These are phyloP conservation scores for Gallinago undulata DNA, from an alignment of 2,113 vertebrate species.

Conservation along the genomic window DNA sequence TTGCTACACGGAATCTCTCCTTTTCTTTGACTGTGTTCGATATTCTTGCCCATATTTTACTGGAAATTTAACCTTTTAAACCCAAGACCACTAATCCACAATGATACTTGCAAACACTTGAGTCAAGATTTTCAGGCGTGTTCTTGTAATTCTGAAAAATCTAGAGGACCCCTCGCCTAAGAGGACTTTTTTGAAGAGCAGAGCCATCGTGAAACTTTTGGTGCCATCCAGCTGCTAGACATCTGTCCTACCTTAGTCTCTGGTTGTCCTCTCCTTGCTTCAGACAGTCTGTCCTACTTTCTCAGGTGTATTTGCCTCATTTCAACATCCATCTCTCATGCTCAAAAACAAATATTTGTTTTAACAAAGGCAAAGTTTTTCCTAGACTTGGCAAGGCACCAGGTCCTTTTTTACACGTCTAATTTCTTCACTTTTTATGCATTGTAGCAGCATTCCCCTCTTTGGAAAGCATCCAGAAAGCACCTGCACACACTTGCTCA, in stretches of 20 bases:
- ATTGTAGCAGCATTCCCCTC: background rate
- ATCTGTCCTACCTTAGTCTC: background rate
- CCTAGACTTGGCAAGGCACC: background rate
- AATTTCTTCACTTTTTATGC: background rate
- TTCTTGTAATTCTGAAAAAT: background rate
- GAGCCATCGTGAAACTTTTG: background rate
- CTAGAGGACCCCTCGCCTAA: accelerated
- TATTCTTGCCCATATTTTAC: background rate
- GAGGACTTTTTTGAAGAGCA: background rate
- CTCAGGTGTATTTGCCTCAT: background rate
- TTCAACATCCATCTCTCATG: background rate
- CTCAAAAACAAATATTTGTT: background rate
- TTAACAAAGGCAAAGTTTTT: background rate
- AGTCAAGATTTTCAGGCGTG: background rate
- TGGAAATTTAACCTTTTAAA: background rate
- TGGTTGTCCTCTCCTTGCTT: background rate
- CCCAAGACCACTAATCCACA: background rate
- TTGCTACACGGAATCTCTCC: background rate
- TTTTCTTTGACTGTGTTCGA: background rate
- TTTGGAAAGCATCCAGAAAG: background rate
- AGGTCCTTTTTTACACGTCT: background rate
- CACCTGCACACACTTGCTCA: background rate
- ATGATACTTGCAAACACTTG: background rate
- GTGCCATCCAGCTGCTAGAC: background rate
- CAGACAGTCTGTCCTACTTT: background rate